Evolutionary conservation across 2,113 vertebrate species (phyloP).

Genomic region (Oryzias celebensis): DNA sequence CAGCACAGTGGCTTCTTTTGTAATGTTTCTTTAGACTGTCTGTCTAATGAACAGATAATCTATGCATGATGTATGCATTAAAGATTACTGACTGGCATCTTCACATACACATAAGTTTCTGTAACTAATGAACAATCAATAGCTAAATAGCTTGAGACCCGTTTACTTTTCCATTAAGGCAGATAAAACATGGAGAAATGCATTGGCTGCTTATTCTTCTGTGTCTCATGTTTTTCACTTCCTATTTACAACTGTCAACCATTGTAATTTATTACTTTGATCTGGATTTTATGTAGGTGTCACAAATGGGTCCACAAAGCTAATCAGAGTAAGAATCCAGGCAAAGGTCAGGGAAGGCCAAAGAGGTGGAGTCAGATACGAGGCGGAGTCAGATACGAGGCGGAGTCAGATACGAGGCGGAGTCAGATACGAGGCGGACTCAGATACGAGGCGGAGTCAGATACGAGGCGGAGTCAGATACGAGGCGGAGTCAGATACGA

Average conservation of each 20-base stretch:
- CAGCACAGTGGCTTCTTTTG: constrained; percentile 8
- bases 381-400: no score
- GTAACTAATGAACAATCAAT: constrained; percentile 47
- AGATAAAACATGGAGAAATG: neutral
- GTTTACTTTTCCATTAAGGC: constrained; percentile 19
- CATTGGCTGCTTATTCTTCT: constrained; percentile 6
- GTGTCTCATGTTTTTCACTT: neutral
- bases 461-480: no score
- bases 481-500: no score
- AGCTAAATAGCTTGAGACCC: constrained; percentile 18
- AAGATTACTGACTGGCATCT: constrained; percentile 38
- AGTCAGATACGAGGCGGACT: no score
- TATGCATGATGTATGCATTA: constrained; percentile 59
- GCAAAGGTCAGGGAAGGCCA: no score
- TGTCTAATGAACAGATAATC: constrained; percentile 67
- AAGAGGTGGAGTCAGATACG: no score
- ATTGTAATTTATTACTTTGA: neutral
- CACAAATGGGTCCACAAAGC: no score
- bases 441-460: no score
- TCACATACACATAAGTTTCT: constrained; percentile 43
- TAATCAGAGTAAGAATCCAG: no score
- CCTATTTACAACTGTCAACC: neutral
- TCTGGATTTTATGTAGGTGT: no score
- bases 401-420: no score
- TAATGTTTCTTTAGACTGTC: constrained; percentile 37